A percentile compares a stretch with the other conserved stretches of the same genome.
Evolutionary conservation across 2,888 invertebrate genomes (phyloP).

Genomic region (Cephus pulcher): DNA sequence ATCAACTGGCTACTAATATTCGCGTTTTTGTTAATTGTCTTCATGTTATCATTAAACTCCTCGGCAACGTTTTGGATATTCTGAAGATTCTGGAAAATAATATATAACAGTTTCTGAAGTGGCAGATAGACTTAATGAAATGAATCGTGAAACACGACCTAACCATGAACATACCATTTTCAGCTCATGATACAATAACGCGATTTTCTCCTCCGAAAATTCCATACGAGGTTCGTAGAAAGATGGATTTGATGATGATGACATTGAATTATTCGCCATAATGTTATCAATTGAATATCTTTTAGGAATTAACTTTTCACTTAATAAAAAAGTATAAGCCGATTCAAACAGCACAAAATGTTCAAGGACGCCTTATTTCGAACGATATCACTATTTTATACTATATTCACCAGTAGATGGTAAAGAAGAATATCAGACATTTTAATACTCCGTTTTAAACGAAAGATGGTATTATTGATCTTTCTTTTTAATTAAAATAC

Average conservation of each 20-base stretch:
- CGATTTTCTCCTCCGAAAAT: conserved; percentile 28
- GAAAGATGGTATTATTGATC: not conserved
- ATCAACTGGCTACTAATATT: conserved; percentile 11
- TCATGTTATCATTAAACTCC: conserved; percentile 24
- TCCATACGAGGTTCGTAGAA: conserved; percentile 21
- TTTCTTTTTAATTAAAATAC: not conserved
- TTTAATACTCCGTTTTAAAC: not conserved
- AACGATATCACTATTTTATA: not conserved
- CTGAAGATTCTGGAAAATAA: conserved; percentile 31
- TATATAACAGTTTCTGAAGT: not conserved
- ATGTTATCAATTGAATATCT: conserved; percentile 8
- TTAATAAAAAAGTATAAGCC: not conserved
- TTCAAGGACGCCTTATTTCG: not conserved
- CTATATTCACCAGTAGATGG: not conserved
- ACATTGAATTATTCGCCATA: conserved; percentile 31
- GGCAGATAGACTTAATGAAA: not conserved
- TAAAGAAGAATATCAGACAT: not conserved
- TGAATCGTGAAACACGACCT: not conserved
- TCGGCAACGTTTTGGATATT: conserved; percentile 27
- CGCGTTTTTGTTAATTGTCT: conserved; percentile 22
- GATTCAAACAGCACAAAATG: not conserved
- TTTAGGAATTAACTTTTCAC: not conserved
- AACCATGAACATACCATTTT: conserved; percentile 22
- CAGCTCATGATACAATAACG: conserved; percentile 24
- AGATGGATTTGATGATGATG: conserved; percentile 22